These are phyloP conservation scores for Formicarius rufipectus DNA, from an alignment of 2,113 vertebrate genomes.

Conservation along the genomic window DNA sequence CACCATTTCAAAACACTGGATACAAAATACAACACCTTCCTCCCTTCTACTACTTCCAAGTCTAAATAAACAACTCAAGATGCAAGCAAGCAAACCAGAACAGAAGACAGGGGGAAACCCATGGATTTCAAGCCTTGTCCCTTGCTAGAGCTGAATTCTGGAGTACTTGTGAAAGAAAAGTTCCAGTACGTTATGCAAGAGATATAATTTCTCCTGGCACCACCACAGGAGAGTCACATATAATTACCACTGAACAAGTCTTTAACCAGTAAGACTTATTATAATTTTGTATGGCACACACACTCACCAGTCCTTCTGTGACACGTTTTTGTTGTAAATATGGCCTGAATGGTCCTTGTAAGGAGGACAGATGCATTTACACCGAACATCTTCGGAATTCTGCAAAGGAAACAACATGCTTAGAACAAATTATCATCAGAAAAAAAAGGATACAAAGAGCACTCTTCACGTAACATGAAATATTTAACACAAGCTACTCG, in stretches of 20 bases:
- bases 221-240: not conserved
- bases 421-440: not conserved
- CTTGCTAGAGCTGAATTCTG: not conserved
- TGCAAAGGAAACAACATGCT: slow-evolving; percentile 63
- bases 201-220: not conserved
- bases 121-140: not conserved
- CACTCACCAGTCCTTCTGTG: slow-evolving; percentile 96
- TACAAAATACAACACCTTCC: not conserved
- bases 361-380: slow-evolving; percentile 98
- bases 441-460: not conserved
- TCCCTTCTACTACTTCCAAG: not conserved
- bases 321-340: slow-evolving; percentile 96
- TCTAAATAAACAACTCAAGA: not conserved
- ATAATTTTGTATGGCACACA: not conserved
- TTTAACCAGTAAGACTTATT: not conserved
- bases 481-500: not conserved
- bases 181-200: not conserved
- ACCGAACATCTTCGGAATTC: slow-evolving; percentile 94
- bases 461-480: not conserved
- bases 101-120: not conserved
- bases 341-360: slow-evolving; percentile 90
- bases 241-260: not conserved
- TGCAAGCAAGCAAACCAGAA: not conserved
- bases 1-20: not conserved
- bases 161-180: not conserved